These are phyloP conservation scores for Dasyurus viverrinus DNA, from an alignment of 2,113 vertebrate species.

Conservation along the genomic window DNA sequence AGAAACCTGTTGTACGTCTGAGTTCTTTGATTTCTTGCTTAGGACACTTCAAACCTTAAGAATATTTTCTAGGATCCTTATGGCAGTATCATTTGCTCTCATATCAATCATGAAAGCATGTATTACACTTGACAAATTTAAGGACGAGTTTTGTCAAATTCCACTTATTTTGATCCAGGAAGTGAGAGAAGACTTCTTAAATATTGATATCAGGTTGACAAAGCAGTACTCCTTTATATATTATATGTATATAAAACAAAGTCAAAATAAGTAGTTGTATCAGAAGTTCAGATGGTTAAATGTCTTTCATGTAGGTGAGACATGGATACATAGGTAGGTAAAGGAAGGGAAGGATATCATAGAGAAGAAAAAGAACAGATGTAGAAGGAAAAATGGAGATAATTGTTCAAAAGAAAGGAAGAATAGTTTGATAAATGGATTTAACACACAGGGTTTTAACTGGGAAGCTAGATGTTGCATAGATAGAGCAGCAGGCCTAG, in stretches of 20 bases:
- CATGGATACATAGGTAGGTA: not conserved
- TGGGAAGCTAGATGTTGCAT: not conserved
- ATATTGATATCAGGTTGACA: not conserved
- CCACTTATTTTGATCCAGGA: not conserved
- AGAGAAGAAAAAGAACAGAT: not conserved
- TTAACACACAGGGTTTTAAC: not conserved
- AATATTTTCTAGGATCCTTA: not conserved
- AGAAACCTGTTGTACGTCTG: not conserved
- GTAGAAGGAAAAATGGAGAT: not conserved
- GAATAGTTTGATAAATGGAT: not conserved
- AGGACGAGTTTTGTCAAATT: not conserved
- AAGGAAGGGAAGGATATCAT: not conserved
- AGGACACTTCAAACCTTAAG: not conserved
- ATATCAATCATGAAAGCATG: not conserved
- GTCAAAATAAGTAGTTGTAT: not conserved
- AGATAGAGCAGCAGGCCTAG: not conserved
- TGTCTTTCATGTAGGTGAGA: not conserved
- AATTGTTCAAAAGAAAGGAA: not conserved
- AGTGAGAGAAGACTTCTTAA: not conserved
- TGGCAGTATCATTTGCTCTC: not conserved
- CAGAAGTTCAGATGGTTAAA: not conserved
- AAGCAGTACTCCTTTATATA: not conserved
- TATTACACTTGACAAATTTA: not conserved
- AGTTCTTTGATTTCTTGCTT: not conserved
- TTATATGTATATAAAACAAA: not conserved